Percentiles rank a stretch among this genome's conserved stretches.
Evolutionary conservation across 2,113 vertebrate genomes (phyloP).

Genomic region (Seriola aureovittata): DNA sequence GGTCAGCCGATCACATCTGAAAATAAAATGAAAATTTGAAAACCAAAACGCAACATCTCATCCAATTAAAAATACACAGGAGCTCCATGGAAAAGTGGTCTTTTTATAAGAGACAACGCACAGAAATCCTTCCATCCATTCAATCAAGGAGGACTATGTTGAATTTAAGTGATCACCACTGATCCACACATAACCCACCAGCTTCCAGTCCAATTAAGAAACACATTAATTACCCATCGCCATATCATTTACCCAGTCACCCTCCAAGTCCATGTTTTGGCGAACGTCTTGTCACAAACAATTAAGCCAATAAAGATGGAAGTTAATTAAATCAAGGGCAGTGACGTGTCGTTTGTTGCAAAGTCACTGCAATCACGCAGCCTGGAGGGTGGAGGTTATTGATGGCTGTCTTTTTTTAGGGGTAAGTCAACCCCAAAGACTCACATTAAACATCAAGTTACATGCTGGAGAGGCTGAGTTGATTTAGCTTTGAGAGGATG

Average conservation of each 20-base stretch:
- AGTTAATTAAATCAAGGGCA: slow-evolving; percentile 81
- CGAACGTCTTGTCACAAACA: slow-evolving; percentile 83
- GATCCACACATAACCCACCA: slow-evolving; percentile 55
- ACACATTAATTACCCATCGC: slow-evolving; percentile 80
- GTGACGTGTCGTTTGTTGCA: slow-evolving; percentile 75
- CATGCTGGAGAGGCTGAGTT: slow-evolving; percentile 42
- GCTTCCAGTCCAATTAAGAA: slow-evolving; percentile 81
- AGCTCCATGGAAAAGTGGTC: neutral
- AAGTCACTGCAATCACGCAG: slow-evolving; percentile 70
- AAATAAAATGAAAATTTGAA: slow-evolving; percentile 14
- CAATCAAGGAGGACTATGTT: slow-evolving; percentile 26
- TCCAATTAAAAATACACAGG: neutral
- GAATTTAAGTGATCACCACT: slow-evolving; percentile 3
- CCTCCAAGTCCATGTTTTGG: slow-evolving; percentile 51
- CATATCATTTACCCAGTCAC: slow-evolving; percentile 73
- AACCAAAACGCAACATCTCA: slow-evolving; percentile 11
- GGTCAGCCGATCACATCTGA: slow-evolving; percentile 6
- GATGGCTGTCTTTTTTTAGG: slow-evolving; percentile 56
- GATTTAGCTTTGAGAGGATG: slow-evolving; percentile 39
- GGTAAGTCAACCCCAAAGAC: slow-evolving; percentile 16
- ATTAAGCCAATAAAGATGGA: slow-evolving; percentile 81
- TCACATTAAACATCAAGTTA: slow-evolving; percentile 40
- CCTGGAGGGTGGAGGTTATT: slow-evolving; percentile 65
- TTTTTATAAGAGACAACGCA: too few relatives aligned
- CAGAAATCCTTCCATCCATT: slow-evolving; percentile 12